Percentiles rank a stretch among this genome's conserved stretches.
These are phyloP conservation scores for Pomacea canaliculata DNA, from an alignment of 2,888 invertebrate genomes.

Conservation along the genomic window DNA sequence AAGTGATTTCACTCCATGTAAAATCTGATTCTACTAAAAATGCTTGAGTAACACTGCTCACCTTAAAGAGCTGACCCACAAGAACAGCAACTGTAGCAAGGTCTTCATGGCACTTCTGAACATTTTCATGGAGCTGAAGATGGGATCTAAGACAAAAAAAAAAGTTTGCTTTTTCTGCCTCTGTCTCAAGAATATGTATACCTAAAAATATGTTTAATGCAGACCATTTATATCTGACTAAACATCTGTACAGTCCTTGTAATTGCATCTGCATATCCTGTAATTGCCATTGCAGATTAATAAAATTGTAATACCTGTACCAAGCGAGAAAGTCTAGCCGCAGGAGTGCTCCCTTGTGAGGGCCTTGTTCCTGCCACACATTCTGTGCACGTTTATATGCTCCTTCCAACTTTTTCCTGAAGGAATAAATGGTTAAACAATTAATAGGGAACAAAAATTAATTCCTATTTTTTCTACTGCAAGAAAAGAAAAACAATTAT, in stretches of 20 bases:
- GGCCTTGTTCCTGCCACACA: conserved; percentile 18
- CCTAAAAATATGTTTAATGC: too few species aligned
- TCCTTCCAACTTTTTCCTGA: conserved; percentile 4
- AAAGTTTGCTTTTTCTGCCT: too few species aligned
- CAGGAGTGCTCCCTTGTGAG: conserved; percentile 9
- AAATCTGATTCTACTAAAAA: too few species aligned
- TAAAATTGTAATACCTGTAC: conserved; percentile 11
- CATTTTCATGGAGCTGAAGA: not conserved
- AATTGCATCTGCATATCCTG: too few species aligned
- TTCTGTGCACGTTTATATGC: conserved; percentile 4
- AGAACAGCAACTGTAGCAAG: conserved; percentile 15
- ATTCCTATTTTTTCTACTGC: too few species aligned
- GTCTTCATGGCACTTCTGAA: conserved; percentile 8
- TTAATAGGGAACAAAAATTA: not conserved
- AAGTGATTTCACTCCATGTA: too few species aligned
- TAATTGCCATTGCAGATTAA: too few species aligned
- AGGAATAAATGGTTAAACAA: not conserved
- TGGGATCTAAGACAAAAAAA: conserved; percentile 1
- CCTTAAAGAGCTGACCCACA: conserved; percentile 21
- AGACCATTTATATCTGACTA: too few species aligned
- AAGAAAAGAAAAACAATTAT: not conserved
- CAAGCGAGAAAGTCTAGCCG: conserved; percentile 15
- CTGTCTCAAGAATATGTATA: too few species aligned
- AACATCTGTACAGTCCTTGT: too few species aligned
- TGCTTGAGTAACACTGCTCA: not conserved